These are phyloP conservation scores for Synergus umbraculus DNA, from an alignment of 2,888 invertebrate species.

Conservation along the genomic window DNA sequence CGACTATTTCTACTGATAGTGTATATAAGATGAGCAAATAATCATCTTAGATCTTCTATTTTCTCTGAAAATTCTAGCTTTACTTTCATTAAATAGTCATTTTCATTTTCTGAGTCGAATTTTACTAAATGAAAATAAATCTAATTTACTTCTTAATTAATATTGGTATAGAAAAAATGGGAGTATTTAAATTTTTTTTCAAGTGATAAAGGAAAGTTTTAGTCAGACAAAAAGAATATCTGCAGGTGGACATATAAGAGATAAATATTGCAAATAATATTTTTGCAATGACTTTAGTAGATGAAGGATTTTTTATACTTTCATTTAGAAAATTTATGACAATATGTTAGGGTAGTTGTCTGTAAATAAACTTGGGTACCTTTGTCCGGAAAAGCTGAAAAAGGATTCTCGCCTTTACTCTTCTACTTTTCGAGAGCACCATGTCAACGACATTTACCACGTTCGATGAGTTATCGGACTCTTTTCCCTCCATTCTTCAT, in stretches of 20 bases:
- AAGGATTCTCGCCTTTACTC: conserved; percentile 9
- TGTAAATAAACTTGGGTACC: conserved; percentile 7
- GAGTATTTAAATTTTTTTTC: not conserved
- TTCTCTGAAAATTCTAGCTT: not conserved
- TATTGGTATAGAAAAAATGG: too few relatives aligned
- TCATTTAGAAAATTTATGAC: not conserved
- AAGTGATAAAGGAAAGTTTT: not conserved
- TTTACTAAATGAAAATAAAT: too few relatives aligned
- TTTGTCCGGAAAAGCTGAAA: not conserved
- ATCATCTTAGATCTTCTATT: not conserved
- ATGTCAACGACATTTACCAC: conserved; percentile 37
- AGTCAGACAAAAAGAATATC: not conserved
- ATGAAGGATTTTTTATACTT: not conserved
- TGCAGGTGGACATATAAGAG: too few relatives aligned
- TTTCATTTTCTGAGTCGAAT: too few relatives aligned
- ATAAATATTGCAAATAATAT: too few relatives aligned
- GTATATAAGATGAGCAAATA: not conserved
- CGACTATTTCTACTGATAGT: not conserved
- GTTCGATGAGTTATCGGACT: conserved; percentile 27
- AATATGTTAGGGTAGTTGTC: not conserved
- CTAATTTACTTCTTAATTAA: too few relatives aligned
- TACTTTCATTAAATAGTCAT: too few relatives aligned
- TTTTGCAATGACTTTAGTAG: not conserved
- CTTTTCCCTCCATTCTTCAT: conserved; percentile 35
- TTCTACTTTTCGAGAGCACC: conserved; percentile 22